Percentiles rank a stretch among this genome's conserved stretches.
Conservation (phyloP, 1,140 invertebrate genomes). For the Bombus waltoni region DNA sequence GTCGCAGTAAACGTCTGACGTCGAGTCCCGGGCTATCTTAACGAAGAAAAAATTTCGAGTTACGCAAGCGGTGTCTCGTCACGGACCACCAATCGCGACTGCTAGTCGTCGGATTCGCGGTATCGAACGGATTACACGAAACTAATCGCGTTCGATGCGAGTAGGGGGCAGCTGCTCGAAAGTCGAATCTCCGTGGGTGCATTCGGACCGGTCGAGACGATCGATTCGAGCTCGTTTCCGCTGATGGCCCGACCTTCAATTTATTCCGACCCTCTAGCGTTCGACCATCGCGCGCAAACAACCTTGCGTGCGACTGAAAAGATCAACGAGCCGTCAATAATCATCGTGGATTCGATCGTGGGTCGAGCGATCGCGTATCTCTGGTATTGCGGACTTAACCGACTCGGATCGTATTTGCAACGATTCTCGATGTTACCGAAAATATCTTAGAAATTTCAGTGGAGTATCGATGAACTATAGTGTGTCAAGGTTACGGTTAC, state of each 20-base stretch:
- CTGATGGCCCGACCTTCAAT: neutral
- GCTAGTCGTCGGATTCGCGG: neutral
- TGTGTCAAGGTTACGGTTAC: neutral
- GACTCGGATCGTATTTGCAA: neutral
- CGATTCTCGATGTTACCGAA: neutral
- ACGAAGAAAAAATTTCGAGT: slow-evolving; percentile 40
- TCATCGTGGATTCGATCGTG: neutral
- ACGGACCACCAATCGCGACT: slow-evolving; percentile 20
- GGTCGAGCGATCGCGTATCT: neutral
- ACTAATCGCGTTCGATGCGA: neutral
- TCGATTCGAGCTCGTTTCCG: neutral
- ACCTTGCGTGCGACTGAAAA: neutral
- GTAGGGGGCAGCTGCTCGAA: neutral
- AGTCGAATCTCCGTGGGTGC: no score
- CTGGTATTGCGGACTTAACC: neutral
- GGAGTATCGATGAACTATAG: neutral
- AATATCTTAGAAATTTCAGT: no score
- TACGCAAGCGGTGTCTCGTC: slow-evolving; percentile 40
- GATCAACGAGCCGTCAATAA: slow-evolving; percentile 15
- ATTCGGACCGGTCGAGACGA: neutral
- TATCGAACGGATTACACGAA: neutral
- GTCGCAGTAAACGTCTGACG: neutral
- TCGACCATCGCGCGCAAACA: neutral
- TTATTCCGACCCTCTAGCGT: neutral
- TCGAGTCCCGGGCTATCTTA: neutral